phyloP scores from a whole-genome alignment of 2,113 vertebrate genomes.

The Zosterops lateralis region DNA sequence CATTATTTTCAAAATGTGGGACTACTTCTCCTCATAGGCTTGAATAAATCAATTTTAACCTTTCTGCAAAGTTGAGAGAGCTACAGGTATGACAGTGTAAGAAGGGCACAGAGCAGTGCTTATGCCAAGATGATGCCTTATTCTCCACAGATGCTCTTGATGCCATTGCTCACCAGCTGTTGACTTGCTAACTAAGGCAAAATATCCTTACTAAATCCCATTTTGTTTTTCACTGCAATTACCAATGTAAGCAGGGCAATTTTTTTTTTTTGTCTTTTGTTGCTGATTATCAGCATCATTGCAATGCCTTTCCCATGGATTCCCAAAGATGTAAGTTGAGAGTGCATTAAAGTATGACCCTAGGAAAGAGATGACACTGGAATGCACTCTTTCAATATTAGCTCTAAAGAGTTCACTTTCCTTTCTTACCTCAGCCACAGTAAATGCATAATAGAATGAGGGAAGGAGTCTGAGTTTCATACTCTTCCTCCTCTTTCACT shows the following conservation, averaged over 20 bases:
- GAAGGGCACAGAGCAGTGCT: neutral
- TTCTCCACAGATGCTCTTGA: neutral
- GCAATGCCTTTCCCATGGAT: neutral
- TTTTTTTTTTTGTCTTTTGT: neutral
- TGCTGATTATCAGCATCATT: neutral
- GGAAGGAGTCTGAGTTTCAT: neutral
- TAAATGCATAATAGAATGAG: neutral
- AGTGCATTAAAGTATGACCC: neutral
- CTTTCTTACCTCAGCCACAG: neutral
- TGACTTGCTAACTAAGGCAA: neutral
- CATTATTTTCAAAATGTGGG: neutral
- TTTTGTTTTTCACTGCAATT: neutral
- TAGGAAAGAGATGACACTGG: neutral
- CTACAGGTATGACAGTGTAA: neutral
- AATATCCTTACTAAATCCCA: neutral
- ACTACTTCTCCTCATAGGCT: neutral
- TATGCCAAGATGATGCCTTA: neutral
- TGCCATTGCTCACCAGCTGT: neutral
- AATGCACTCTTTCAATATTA: neutral
- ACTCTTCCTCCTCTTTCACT: neutral
- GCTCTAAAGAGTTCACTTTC: neutral
- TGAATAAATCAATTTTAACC: slow-evolving; percentile 10
- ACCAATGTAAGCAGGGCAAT: neutral
- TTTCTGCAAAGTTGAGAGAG: neutral
- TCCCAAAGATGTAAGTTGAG: neutral